phyloP scores from a whole-genome alignment of 2,888 invertebrate species.

The Drosophila bunnanda region DNA sequence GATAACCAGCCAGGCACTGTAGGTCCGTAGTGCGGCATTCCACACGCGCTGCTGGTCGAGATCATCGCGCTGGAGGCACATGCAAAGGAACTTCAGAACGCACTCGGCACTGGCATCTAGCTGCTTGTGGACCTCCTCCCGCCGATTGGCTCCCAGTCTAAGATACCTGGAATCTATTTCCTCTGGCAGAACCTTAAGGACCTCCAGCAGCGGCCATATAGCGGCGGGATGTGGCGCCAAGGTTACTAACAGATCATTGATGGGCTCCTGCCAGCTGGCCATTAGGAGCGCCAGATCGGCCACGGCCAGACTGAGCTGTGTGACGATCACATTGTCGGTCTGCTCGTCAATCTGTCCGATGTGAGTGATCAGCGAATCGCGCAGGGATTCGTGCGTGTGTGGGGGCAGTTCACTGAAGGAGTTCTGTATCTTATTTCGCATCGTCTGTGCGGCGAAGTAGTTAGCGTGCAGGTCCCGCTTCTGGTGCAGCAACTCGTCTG shows the following conservation, averaged over 20 bases:
- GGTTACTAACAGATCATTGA: slow-evolving; percentile 92
- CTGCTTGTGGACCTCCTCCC: slow-evolving; percentile 93
- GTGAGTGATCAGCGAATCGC: slow-evolving; percentile 96
- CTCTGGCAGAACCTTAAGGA: slow-evolving; percentile 97
- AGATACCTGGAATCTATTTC: slow-evolving; percentile 94
- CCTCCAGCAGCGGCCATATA: slow-evolving; percentile 94
- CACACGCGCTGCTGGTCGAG: slow-evolving; percentile 88
- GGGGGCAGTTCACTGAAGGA: slow-evolving; percentile 96
- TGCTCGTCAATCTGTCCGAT: slow-evolving; percentile 91
- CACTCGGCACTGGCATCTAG: slow-evolving; percentile 90
- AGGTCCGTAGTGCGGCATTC: slow-evolving; percentile 91
- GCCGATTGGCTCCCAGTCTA: slow-evolving; percentile 95
- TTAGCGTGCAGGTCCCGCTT: slow-evolving; percentile 96
- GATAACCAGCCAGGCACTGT: slow-evolving; percentile 96
- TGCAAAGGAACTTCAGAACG: slow-evolving; percentile 92
- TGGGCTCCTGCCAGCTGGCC: slow-evolving; percentile 95
- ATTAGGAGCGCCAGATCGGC: slow-evolving; percentile 97
- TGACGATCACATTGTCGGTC: slow-evolving; percentile 93
- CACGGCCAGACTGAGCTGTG: slow-evolving; percentile 95
- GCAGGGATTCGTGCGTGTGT: slow-evolving; percentile 92
- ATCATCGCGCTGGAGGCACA: slow-evolving; percentile 88
- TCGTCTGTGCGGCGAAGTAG: slow-evolving; percentile 99
- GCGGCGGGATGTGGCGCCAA: slow-evolving; percentile 88
- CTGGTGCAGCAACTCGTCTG: slow-evolving; percentile 95
- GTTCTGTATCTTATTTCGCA: slow-evolving; percentile 97